Percentiles rank a stretch among this genome's conserved stretches.
phyloP scores from a whole-genome alignment of 2,797 vertebrate genomes.

The Sebastes itinus region DNA sequence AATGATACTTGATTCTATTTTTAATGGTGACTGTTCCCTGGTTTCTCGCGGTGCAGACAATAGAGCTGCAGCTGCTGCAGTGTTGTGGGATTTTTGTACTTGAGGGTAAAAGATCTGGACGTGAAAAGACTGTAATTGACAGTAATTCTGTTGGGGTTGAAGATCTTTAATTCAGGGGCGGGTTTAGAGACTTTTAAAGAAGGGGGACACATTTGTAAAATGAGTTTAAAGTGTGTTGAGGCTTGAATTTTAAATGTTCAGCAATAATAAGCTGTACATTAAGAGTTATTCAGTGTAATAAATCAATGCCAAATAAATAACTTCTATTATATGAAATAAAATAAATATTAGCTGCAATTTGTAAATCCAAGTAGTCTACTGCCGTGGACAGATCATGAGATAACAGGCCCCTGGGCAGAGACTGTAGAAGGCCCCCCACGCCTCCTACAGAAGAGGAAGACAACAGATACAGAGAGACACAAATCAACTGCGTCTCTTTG shows the following conservation, averaged over 20 bases:
- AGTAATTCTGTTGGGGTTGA: neutral
- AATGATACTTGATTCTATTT: conserved; percentile 50
- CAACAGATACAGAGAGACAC: neutral
- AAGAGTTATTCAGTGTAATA: neutral
- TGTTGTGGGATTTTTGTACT: neutral
- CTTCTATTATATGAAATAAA: neutral
- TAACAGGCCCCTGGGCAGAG: neutral
- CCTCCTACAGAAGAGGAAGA: neutral
- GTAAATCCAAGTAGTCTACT: neutral
- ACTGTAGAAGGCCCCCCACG: neutral
- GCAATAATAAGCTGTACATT: no score
- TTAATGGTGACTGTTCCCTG: conserved; percentile 31
- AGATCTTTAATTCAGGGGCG: neutral
- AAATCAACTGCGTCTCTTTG: neutral
- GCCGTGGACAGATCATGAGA: neutral
- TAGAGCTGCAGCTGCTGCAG: conserved; percentile 34
- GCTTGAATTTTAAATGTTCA: neutral
- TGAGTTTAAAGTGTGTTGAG: neutral
- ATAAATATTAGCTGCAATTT: neutral
- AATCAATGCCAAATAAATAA: neutral
- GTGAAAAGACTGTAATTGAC: neutral
- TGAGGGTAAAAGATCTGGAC: neutral
- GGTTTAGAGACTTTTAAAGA: neutral
- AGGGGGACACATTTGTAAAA: neutral
- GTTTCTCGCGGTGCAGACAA: neutral